phyloP scores from a whole-genome alignment of 1,140 invertebrate genomes.

The Pseudomyrmex sp. region DNA sequence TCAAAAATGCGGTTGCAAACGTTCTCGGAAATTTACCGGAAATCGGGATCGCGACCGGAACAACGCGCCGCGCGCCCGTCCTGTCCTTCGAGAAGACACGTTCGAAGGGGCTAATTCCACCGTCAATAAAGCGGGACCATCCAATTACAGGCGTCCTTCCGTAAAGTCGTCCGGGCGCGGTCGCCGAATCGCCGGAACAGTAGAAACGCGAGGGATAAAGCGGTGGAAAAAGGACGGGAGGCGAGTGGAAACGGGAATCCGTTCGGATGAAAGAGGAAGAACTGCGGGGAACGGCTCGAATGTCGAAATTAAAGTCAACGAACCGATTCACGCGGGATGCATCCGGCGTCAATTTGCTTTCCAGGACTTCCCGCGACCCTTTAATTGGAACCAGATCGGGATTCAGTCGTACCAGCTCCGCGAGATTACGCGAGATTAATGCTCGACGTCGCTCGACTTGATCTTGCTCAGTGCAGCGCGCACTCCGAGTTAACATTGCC shows the following conservation, averaged over 20 bases:
- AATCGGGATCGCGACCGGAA: constrained; percentile 53
- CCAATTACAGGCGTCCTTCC: constrained; percentile 71
- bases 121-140: constrained; percentile 73
- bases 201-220: constrained; percentile 55
- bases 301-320: constrained; percentile 74
- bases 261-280: not conserved
- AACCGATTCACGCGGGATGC: constrained; percentile 61
- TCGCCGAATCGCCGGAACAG: constrained; percentile 52
- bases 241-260: not conserved
- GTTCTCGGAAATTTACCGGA: constrained; percentile 49
- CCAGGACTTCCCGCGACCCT: constrained; percentile 55
- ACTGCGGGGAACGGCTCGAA: constrained; percentile 28
- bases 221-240: not conserved
- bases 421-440: constrained; percentile 59
- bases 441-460: constrained; percentile 24
- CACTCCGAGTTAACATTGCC: constrained; percentile 32
- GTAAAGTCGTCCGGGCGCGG: constrained; percentile 61
- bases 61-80: constrained; percentile 43
- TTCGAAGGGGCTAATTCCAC: constrained; percentile 68
- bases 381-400: constrained; percentile 68
- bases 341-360: constrained; percentile 61
- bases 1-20: constrained; percentile 36
- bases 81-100: constrained; percentile 48
- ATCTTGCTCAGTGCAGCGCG: constrained; percentile 14
- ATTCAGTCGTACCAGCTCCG: constrained; percentile 14